A percentile compares a stretch with the other conserved stretches of the same genome.
Evolutionary conservation across 1,140 invertebrate species (phyloP).

Genomic region (Octopus bimaculoides): DNA sequence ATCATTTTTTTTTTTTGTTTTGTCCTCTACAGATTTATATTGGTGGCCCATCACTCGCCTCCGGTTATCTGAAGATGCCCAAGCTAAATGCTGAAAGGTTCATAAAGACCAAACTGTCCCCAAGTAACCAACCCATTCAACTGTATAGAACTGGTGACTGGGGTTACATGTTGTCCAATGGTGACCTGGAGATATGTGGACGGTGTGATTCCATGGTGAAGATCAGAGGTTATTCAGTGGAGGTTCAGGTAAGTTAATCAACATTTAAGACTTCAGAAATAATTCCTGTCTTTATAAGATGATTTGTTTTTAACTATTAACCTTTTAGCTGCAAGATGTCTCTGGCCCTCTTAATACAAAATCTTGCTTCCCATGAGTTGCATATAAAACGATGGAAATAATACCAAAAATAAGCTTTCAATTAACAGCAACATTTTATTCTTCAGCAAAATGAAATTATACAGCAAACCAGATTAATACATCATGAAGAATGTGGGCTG

Average conservation of each 20-base stretch:
- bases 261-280: no score
- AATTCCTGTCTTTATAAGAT: no score
- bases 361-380: no score
- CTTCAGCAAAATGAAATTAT: no score
- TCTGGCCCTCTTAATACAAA: no score
- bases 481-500: no score
- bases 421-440: no score
- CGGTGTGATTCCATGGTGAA: conserved; percentile 62
- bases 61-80: conserved; percentile 61
- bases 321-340: no score
- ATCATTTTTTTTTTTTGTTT: background rate
- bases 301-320: no score
- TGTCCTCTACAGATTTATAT: conserved; percentile 56
- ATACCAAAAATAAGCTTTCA: no score
- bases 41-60: conserved; percentile 60
- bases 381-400: no score
- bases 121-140: conserved; percentile 29
- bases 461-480: no score
- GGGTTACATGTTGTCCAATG: conserved; percentile 60
- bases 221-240: conserved; percentile 62
- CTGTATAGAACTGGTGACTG: conserved; percentile 61
- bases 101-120: conserved; percentile 40
- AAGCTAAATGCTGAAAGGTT: conserved; percentile 59
- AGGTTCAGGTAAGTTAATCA: conserved; percentile 55
- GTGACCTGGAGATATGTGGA: conserved; percentile 60